A percentile compares a stretch with the other conserved stretches of the same genome.
These are phyloP conservation scores for Pseudomyrmex sp. DNA, from an alignment of 1,140 invertebrate species.

Conservation along the genomic window DNA sequence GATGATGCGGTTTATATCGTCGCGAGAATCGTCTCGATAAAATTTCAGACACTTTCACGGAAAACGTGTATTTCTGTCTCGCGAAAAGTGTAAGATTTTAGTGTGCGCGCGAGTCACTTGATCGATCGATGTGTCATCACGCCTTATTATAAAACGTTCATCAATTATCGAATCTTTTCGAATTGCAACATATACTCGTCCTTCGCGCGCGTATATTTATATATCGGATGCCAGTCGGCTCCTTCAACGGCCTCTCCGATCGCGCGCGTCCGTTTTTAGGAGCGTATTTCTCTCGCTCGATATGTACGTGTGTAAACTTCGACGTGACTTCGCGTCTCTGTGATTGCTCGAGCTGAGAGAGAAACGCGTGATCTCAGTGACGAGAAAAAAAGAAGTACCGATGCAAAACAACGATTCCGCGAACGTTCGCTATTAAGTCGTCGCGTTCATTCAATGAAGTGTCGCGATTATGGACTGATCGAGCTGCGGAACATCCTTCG, in stretches of 20 bases:
- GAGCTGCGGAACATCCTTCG: constrained; percentile 21
- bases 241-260: neutral
- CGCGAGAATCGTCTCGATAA: too few species aligned
- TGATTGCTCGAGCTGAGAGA: neutral
- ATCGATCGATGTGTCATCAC: constrained; percentile 8
- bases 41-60: too few species aligned
- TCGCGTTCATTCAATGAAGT: constrained; percentile 40
- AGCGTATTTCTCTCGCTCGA: neutral
- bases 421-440: neutral
- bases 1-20: too few species aligned
- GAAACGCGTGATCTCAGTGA: too few species aligned
- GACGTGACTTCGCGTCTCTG: neutral
- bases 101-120: neutral
- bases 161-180: constrained; percentile 7
- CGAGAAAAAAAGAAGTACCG: constrained; percentile 1
- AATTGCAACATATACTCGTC: constrained; percentile 24
- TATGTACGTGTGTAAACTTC: neutral
- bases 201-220: constrained; percentile 55
- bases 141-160: constrained; percentile 38
- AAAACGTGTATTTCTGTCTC: too few species aligned
- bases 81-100: too few species aligned
- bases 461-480: constrained; percentile 48
- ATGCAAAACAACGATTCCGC: constrained; percentile 48
- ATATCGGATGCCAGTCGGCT: constrained; percentile 22
- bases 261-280: constrained; percentile 1